Conservation (phyloP, 2,113 vertebrate species). For the Puma concolor region DNA sequence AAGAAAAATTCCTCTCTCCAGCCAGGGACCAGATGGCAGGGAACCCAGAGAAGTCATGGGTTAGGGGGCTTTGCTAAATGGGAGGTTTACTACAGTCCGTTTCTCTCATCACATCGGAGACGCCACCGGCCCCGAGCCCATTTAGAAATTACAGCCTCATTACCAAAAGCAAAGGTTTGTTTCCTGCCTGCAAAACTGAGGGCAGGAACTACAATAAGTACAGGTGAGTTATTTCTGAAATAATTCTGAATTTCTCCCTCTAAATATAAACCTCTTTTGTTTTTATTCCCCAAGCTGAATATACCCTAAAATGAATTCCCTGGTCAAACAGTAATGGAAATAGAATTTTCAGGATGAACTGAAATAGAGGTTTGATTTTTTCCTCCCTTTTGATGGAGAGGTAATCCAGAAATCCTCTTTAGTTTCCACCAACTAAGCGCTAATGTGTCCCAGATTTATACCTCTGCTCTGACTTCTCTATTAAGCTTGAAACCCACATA, state of each 20-base stretch:
- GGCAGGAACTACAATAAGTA: neutral
- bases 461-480: neutral
- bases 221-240: neutral
- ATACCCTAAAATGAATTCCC: neutral
- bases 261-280: neutral
- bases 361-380: conserved; percentile 6
- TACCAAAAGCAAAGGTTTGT: neutral
- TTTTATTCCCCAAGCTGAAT: neutral
- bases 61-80: conserved; percentile 80
- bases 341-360: conserved; percentile 3
- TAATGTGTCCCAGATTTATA: neutral
- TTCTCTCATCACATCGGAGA: conserved; percentile 61
- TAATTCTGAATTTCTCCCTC: neutral
- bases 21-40: conserved; percentile 95
- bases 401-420: conserved; percentile 54
- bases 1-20: conserved; percentile 94
- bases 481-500: neutral
- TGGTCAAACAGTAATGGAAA: neutral
- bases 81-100: conserved; percentile 73
- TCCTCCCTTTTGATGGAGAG: neutral
- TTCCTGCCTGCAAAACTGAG: neutral
- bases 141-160: neutral
- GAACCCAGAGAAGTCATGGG: conserved; percentile 88
- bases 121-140: conserved; percentile 6
- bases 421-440: neutral